Percentiles rank a stretch among this genome's conserved stretches.
Evolutionary conservation across 2,888 invertebrate species (phyloP).

Genomic region (Marasmarcha lunaedactyla): DNA sequence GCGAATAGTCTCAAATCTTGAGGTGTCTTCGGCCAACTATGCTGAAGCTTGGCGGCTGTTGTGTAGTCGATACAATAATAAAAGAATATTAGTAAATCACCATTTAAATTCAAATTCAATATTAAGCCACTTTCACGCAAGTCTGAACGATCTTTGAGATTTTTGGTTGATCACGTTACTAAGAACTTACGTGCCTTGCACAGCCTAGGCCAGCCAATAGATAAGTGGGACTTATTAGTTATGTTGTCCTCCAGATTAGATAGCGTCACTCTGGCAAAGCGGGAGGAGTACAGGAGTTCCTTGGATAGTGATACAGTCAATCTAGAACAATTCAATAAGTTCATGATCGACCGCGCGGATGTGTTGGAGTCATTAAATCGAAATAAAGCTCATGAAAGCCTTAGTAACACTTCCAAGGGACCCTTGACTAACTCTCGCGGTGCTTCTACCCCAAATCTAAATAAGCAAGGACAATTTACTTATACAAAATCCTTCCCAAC

Average conservation of each 20-base stretch:
- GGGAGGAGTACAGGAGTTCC: conserved; percentile 1
- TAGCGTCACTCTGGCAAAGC: conserved; percentile 9
- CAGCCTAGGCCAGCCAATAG: conserved; percentile 15
- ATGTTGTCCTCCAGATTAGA: conserved; percentile 15
- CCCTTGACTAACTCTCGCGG: background rate
- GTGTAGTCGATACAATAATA: conserved; percentile 13
- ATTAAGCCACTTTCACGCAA: conserved; percentile 11
- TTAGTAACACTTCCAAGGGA: background rate
- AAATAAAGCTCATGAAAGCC: background rate
- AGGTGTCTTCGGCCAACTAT: conserved; percentile 12
- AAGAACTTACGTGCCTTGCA: conserved; percentile 17
- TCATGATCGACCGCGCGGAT: conserved; percentile 2
- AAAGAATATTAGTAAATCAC: conserved; percentile 12
- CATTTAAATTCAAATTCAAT: conserved; percentile 15
- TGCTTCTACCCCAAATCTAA: too few species aligned
- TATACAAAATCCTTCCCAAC: background rate
- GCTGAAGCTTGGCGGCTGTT: conserved; percentile 10
- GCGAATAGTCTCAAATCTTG: conserved; percentile 12
- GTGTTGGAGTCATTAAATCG: conserved; percentile 3
- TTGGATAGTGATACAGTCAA: background rate
- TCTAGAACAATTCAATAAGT: conserved; percentile 3
- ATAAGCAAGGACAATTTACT: background rate
- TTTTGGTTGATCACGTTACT: conserved; percentile 15
- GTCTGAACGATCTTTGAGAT: conserved; percentile 13
- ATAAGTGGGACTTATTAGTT: conserved; percentile 12